Base-by-base conservation (phyloP, 2,113 vertebrate species). In the Promerops cafer region DNA sequence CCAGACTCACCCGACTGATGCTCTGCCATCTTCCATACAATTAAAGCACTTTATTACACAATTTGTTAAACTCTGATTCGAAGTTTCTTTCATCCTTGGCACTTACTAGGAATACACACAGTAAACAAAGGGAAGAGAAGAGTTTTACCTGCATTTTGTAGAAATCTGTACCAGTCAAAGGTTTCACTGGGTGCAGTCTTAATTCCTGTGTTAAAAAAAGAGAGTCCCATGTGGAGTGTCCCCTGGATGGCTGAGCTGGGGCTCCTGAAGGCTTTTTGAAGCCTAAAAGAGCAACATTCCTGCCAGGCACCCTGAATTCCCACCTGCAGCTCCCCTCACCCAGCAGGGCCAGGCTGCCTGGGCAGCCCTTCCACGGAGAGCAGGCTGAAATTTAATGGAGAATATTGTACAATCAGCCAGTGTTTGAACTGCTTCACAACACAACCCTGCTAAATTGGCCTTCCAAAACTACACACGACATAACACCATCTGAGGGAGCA, bases 81-180 rank as follows among this genome's bases (percentile, higher is more conserved):
- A 42, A 39, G 45, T 40, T 52, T 47, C 35, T 65, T 61, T 60
- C 33, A 35, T 31, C 23, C 11, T 16, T 81, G 24, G n/a, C 10
- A 52, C 5, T n/a, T 47, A 31, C 19, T 13, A 30, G 52, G 13
- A 65, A 74, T 24, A 80, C 90, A 53, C 10, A 27, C 1, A n/a
- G 30, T 2, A 17, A 69, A 56, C 37, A 56, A 3, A 31, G 39
- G 39, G 3, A 10, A 64, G 27, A 74, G 49, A 82, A 7, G 7
- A 17, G 1, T 59, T 94, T 97, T 96, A 99, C 99, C 99, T 99
- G 98, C 95, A n/a, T 83, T 97, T 78, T 95, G 98, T 40, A 99
- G 97, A 95, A 99, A 99, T 83, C 96, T 91, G 44, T 84, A 75
- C 99, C 99, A 99, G 96, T 98, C 97, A 97, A 99, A 99, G 24